These are phyloP conservation scores for Cladopsammia gracilis DNA, from an alignment of 64 coral and sea anemone genomes.

Conservation along the genomic window DNA sequence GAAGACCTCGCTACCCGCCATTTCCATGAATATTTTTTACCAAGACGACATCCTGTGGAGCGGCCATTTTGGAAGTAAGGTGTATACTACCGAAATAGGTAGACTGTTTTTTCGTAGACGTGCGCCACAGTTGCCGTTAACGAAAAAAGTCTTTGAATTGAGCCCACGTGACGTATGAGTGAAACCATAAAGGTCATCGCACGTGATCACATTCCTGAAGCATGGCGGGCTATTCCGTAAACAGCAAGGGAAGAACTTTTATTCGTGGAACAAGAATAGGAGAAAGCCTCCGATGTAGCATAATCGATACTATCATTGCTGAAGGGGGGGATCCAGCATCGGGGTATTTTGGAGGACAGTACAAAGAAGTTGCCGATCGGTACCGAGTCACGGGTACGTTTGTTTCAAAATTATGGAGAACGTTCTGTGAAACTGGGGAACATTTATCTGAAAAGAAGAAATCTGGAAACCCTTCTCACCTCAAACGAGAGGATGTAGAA, in stretches of 20 bases:
- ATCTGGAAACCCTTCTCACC: constrained; percentile 38
- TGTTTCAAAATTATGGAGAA: constrained; percentile 36
- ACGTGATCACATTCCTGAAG: constrained; percentile 30
- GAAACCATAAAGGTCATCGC: not conserved
- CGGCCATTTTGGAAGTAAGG: not conserved
- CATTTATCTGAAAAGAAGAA: constrained; percentile 40
- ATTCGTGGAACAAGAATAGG: constrained; percentile 20
- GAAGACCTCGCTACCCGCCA: not conserved
- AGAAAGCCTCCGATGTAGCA: constrained; percentile 6
- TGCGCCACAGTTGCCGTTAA: no score
- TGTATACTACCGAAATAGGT: no score
- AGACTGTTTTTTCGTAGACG: no score
- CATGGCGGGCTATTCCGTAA: constrained; percentile 21
- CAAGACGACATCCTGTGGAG: not conserved
- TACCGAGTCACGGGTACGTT: constrained; percentile 17
- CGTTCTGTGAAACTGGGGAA: constrained; percentile 34
- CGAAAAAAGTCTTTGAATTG: no score
- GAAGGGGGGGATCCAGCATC: no score
- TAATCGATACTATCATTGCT: constrained; percentile 27
- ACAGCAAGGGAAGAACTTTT: constrained; percentile 29
- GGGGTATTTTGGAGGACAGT: constrained; percentile 50
- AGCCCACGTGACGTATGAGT: no score
- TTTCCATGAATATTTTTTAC: not conserved
- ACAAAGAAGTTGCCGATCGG: constrained; percentile 35
- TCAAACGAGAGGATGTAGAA: constrained; percentile 46